Evolutionary conservation across 1,140 invertebrate species (phyloP).

Genomic region (Papilio aristodemus): DNA sequence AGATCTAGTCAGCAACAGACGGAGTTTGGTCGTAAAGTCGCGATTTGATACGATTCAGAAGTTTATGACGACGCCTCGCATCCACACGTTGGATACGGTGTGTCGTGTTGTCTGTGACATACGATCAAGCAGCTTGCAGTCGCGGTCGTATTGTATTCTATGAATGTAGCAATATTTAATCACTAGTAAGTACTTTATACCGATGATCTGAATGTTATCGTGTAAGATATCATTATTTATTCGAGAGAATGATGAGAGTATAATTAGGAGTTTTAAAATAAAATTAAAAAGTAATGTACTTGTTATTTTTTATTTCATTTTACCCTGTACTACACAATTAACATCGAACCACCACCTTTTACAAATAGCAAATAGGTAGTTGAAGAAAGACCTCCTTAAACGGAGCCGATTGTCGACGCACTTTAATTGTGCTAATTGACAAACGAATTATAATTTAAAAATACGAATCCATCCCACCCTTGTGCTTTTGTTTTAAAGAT

Average conservation of each 20-base stretch:
- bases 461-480: no score
- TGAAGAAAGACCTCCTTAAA: no score
- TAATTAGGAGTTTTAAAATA: conserved; percentile 45
- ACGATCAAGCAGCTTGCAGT: conserved; percentile 57
- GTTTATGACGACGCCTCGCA: not conserved
- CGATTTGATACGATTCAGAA: conserved; percentile 17
- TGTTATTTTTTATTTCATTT: conserved; percentile 17
- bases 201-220: conserved; percentile 73
- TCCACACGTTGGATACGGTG: not conserved
- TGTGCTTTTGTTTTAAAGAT: no score
- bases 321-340: not conserved
- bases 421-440: no score
- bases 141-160: conserved; percentile 24
- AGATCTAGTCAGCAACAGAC: conserved; percentile 60
- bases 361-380: not conserved
- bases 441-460: no score
- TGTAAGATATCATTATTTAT: conserved; percentile 72
- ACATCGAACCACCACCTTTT: not conserved
- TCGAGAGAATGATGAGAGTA: conserved; percentile 56
- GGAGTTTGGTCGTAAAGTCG: conserved; percentile 46
- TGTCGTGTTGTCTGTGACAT: conserved; percentile 8
- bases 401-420: no score
- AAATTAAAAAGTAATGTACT: conserved; percentile 34
- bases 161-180: conserved; percentile 43
- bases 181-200: conserved; percentile 40